Conservation (phyloP, 2,113 vertebrate species). For the Nycticryphes semicollaris region DNA sequence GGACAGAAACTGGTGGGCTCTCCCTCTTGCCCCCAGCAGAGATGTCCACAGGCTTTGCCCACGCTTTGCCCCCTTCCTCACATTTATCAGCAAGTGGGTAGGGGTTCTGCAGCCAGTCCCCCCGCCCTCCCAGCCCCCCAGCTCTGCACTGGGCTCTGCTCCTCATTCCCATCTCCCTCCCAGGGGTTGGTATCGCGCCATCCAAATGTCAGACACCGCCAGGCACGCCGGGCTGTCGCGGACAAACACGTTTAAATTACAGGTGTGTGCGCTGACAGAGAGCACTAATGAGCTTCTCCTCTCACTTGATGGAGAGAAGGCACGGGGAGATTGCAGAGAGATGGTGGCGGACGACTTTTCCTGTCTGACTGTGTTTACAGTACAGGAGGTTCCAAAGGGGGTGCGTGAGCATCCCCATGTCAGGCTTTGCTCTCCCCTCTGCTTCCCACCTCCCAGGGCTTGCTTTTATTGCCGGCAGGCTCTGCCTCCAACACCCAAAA, state of each 20-base stretch:
- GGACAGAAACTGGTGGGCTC: background rate
- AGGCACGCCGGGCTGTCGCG: fast-evolving
- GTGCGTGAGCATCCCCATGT: fast-evolving
- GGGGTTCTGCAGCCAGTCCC: background rate
- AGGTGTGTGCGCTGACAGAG: background rate
- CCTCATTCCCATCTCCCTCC: background rate
- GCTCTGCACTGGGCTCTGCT: background rate
- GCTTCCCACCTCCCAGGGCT: background rate
- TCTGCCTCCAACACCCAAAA: background rate
- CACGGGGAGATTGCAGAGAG: background rate
- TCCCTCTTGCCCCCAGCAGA: background rate
- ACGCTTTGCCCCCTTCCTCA: background rate
- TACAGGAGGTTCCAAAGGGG: background rate
- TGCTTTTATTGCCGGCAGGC: background rate
- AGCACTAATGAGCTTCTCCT: background rate
- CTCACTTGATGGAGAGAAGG: background rate
- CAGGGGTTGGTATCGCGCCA: fast-evolving
- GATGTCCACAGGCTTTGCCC: fast-evolving
- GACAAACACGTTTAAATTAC: fast-evolving
- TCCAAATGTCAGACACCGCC: background rate
- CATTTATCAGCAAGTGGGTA: fast-evolving
- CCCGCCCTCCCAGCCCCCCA: too few species aligned
- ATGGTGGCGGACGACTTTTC: fast-evolving
- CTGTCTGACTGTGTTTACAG: background rate
- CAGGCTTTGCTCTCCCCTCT: background rate